Evolutionary conservation across 2,113 vertebrate species (phyloP), one percentile per base, ranked within the genome.

Genomic region (Marcusenius ussheri): DNA sequence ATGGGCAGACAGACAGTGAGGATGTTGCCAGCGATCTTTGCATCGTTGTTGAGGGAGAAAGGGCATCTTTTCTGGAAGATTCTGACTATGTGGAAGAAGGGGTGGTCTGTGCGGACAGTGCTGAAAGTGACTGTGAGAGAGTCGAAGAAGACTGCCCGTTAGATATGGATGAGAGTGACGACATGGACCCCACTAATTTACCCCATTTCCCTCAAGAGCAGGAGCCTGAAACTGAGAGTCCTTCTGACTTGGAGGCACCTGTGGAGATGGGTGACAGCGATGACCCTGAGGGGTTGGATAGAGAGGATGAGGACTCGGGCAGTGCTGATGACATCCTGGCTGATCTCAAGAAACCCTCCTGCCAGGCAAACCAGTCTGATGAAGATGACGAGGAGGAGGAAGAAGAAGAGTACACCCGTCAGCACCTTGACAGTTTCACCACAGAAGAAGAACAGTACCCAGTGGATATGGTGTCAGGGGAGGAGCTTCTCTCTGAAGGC

Each of bases 401-500:
- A 0, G 91, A 88, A 0, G 93, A 94, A 0, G 49, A 90, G 4
- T 93, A 92, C 10, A 87, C 47, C 86, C 90, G 92, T 80, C 90
- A 91, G 10, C 93, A 94, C 62, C 47, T 94, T 62, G 93, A 95
- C 88, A 92, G 92, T n/a, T 0, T 94, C 50, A 95, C 92, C 93
- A 92, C 94, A 49, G 96, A 96, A 91, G 94, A 96, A 89, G 96
- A 97, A 10, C 92, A 96, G 88, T 96, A 93, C 88, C 95, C 92
- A 2, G 92, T 93, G 0, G 96, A 93, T 0, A 93, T 95, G 77
- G 95, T 94, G 27, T 98, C 96, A 85, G 96, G 95, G 86, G 96
- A 97, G n/a, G 97, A 97, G 4, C 93, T 93, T 24, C 88, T 96
- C 3, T 98, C 97, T 89, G 97, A 97, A 83, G 97, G 97, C 88